Percentiles rank a stretch among this genome's conserved stretches.
phyloP scores from a whole-genome alignment of 2,888 invertebrate species.

The Resseliella maxima region DNA sequence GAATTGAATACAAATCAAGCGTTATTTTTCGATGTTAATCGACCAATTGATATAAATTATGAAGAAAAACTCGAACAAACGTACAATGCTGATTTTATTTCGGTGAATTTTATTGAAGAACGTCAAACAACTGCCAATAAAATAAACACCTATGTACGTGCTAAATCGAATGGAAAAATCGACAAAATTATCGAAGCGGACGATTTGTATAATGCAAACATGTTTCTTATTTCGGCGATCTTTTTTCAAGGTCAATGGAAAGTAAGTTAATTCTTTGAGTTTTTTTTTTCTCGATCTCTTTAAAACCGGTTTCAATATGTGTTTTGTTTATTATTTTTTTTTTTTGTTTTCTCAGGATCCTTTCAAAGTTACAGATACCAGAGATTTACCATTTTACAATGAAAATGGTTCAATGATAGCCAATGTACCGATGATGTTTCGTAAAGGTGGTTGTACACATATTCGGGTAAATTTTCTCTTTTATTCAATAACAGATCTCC shows the following conservation, averaged over 20 bases:
- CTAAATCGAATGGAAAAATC: slow-evolving; percentile 77
- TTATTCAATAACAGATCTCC: no score
- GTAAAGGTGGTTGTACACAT: slow-evolving; percentile 72
- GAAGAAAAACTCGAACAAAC: slow-evolving; percentile 62
- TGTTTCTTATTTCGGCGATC: slow-evolving; percentile 77
- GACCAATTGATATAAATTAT: slow-evolving; percentile 63
- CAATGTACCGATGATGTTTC: slow-evolving; percentile 81
- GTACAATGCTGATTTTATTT: slow-evolving; percentile 69
- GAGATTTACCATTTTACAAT: slow-evolving; percentile 71
- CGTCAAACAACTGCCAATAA: slow-evolving; percentile 68
- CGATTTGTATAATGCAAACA: slow-evolving; percentile 68
- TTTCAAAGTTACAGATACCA: slow-evolving; percentile 73
- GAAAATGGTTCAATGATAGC: slow-evolving; percentile 70
- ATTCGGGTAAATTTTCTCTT: no score
- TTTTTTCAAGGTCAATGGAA: slow-evolving; percentile 80
- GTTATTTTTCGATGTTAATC: slow-evolving; percentile 67
- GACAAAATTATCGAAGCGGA: slow-evolving; percentile 72
- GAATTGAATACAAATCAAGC: slow-evolving; percentile 68
- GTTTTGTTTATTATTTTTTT: neutral
- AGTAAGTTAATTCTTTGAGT: no score
- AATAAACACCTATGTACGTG: slow-evolving; percentile 77
- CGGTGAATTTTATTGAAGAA: slow-evolving; percentile 72
- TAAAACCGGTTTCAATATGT: no score
- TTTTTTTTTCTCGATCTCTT: neutral
- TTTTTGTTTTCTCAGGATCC: slow-evolving; percentile 66